A percentile compares a stretch with the other conserved stretches of the same genome.
phyloP scores from a whole-genome alignment of 2,888 invertebrate genomes.

The Dinocampus coccinellae region DNA sequence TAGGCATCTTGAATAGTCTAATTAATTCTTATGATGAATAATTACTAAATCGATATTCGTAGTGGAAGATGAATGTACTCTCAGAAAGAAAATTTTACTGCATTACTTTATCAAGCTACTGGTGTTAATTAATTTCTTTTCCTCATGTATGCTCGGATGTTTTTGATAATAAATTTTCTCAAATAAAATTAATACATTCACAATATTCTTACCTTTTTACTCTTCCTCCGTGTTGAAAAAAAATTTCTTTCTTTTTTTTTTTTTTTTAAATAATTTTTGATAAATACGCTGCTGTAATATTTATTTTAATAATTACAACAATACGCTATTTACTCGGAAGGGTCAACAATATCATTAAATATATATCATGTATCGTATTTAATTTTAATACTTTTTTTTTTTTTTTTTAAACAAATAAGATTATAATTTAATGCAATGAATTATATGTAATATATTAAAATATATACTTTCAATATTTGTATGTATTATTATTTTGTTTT shows the following conservation, averaged over 20 bases:
- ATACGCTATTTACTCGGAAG: conserved; percentile 61
- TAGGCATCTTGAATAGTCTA: not conserved
- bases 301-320: conserved; percentile 68
- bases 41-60: too few species aligned
- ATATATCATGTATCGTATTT: conserved; percentile 63
- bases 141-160: conserved; percentile 41
- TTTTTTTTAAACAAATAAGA: conserved; percentile 61
- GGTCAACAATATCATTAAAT: conserved; percentile 68
- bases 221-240: not conserved
- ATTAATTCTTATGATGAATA: too few species aligned
- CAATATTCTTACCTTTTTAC: not conserved
- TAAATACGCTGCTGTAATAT: conserved; percentile 57
- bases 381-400: conserved; percentile 46
- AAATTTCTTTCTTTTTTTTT: not conserved
- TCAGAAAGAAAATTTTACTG: not conserved
- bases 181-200: not conserved
- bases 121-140: conserved; percentile 17
- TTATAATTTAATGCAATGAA: conserved; percentile 66
- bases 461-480: conserved; percentile 67
- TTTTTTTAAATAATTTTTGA: not conserved
- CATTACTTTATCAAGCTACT: conserved; percentile 33
- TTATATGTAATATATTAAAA: conserved; percentile 69
- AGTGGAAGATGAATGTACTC: not conserved
- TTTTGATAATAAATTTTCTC: conserved; percentile 47
- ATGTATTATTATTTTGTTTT: conserved; percentile 39